Base-by-base conservation (phyloP, 2,888 invertebrate genomes). In the Nesidiocoris tenuis region DNA sequence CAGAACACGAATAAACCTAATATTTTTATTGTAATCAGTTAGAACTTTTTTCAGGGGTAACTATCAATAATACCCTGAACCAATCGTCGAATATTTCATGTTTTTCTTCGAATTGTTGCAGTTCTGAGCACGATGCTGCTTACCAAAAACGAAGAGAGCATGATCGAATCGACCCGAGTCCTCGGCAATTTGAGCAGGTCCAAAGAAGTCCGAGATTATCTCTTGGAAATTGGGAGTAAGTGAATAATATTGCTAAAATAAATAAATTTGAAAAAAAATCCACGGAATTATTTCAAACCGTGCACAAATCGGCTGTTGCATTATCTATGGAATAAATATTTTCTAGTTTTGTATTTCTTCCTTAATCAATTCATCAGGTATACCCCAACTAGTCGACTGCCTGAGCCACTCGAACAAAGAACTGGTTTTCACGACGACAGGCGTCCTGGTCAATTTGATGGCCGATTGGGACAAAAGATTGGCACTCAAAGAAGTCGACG, bases 111-210 rank as follows among this genome's bases (percentile, higher is more conserved):
- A n/a, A n/a, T n/a, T 39, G 39, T 80, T 84, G 54, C 77, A 86
- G 86, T 84, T 63, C 82, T 86, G 68, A 82, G 83, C 65, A 84
- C 85, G 78, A 84, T 86, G 76, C 81, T 85, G n/a, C 82, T 82
- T 74, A 84, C 83, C 2, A 82, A 82, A 74, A 79, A 84, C 81
- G 85, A 85, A 80, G 88, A 88, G 76, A 86, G 86, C 68, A 83
- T 88, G 55, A 84, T 87, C 2, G 94, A 94, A 85, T 89, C 92
- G 22, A 90, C 91, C 80, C 86, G 94, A 78, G 94, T 94, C 74
- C 87, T 93, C 79, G 94, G 94, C 25, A 95, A 95, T 84, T 84
- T 95, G 79, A 91, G 94, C 0, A 86, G 94, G 59, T 90, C 90
- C 22, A 86, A 87, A 82, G 83, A 86, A 77, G 88, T 90, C 0